Evolutionary conservation across 35 echinoderm and acorn worm species (phyloP).

Genomic region (Apostichopus californicus): DNA sequence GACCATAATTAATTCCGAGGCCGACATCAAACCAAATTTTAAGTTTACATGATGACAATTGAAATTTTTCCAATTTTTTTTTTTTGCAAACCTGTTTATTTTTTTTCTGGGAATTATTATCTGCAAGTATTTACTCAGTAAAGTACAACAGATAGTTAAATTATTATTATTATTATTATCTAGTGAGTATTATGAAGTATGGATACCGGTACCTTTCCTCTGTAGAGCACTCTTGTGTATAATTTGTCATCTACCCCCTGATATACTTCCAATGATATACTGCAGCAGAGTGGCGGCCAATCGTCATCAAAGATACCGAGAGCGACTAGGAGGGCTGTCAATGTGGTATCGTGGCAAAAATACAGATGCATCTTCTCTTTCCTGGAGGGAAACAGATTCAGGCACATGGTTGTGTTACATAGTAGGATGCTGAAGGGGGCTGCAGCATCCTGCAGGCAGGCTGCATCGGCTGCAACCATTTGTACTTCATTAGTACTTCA

Average conservation of each 20-base stretch:
- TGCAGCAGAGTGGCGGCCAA: conserved; percentile 83
- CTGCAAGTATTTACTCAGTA: no score
- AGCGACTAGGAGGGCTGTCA: conserved; percentile 74
- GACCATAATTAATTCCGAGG: no score
- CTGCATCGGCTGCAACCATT: not conserved
- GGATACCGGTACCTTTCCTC: conserved; percentile 66
- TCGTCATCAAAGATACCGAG: conserved; percentile 68
- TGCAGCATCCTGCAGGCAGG: no score
- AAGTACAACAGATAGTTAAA: no score
- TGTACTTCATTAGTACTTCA: not conserved
- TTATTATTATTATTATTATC: no score
- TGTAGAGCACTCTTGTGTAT: conserved; percentile 72
- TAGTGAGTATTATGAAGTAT: not conserved
- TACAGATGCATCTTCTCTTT: conserved; percentile 80
- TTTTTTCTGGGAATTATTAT: no score
- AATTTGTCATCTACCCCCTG: conserved; percentile 61
- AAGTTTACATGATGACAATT: no score
- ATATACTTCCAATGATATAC: conserved; percentile 81
- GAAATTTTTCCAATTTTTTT: no score
- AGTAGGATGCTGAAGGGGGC: no score
- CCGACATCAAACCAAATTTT: no score
- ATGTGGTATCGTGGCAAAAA: conserved; percentile 89
- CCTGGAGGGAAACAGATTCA: conserved; percentile 27
- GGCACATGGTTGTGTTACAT: not conserved
- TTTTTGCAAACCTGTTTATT: no score